A percentile compares a stretch with the other conserved stretches of the same genome.
Evolutionary conservation across 2,113 vertebrate species (phyloP).

Genomic region (Zingel zingel): DNA sequence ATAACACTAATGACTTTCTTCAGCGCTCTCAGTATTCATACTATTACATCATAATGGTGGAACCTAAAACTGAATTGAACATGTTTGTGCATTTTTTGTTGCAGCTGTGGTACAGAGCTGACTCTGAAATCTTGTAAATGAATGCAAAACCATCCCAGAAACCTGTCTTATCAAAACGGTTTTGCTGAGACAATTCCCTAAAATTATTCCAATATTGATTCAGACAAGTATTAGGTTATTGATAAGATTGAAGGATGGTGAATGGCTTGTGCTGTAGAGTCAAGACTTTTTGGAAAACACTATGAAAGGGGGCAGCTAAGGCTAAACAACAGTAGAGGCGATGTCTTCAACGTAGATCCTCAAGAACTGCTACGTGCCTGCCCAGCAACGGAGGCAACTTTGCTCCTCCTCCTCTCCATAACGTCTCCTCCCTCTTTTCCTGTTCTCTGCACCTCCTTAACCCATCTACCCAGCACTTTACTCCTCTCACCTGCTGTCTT

Average conservation of each 20-base stretch:
- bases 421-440: not conserved
- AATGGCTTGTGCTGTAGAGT: not conserved
- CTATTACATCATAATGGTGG: not conserved
- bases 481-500: slow-evolving; percentile 63
- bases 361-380: slow-evolving; percentile 32
- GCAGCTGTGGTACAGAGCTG: not conserved
- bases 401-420: slow-evolving; percentile 2
- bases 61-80: not conserved
- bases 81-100: not conserved
- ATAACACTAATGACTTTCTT: not conserved
- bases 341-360: slow-evolving; percentile 21
- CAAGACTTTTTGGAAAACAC: not conserved
- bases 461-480: not conserved
- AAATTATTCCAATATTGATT: not conserved
- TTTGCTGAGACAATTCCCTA: not conserved
- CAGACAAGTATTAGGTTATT: not conserved
- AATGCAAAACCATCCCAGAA: not conserved
- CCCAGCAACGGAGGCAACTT: slow-evolving; percentile 32
- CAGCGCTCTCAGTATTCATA: not conserved
- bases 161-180: not conserved
- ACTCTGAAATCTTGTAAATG: not conserved
- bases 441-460: slow-evolving; percentile 22
- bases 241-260: not conserved
- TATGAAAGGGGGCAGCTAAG: not conserved
- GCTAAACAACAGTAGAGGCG: slow-evolving; percentile 23